Evolutionary conservation across 2,797 vertebrate species (phyloP), one percentile per base, ranked within the genome.

Genomic region (Gymnodraco acuticeps): DNA sequence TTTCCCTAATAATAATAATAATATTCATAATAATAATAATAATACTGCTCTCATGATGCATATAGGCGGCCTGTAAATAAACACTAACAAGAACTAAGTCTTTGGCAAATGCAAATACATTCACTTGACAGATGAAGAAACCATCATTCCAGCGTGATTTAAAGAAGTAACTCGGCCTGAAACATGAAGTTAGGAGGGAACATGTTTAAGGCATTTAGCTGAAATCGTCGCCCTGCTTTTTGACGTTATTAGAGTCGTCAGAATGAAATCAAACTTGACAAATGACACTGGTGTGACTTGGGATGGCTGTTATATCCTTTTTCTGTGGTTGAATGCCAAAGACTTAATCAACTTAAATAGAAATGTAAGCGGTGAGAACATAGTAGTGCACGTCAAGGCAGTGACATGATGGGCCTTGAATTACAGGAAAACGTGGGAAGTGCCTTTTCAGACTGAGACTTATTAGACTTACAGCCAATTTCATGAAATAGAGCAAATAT

Each of bases 61-160:
- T 94, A 94, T 92, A 91, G 78, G 89, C 82, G 56, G 89, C 93
- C 96, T 95, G 95, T 95, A 96, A 96, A 96, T 93, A 94, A 96
- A 95, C 92, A 94, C 92, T 73, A 94, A 95, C 90, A 91, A 95
- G 85, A 95, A 95, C 92, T 95, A 96, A 96, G 92, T 97, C 96
- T 97, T 97, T 97, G 96, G 97, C 96, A 96, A 96, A 97, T 95
- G 95, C 95, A 92, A 94, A 91, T 96, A 96, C 95, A 96, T 96
- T 96, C 94, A 95, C 94, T 90, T 95, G 88, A 93, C 79, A 84
- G 80, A 93, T 90, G 83, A 83, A 80, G 55, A 87, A 88, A 86
- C 70, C 43, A 81, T 86, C 52, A 27, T 69, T 86, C 70, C 87
- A 89, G 87, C 70, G 81, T 66, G 70, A 82, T 71, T 83, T 27